Percentiles rank a stretch among this genome's conserved stretches.
Evolutionary conservation across 2,797 vertebrate genomes (phyloP).

Genomic region (Cichlasoma orientale): DNA sequence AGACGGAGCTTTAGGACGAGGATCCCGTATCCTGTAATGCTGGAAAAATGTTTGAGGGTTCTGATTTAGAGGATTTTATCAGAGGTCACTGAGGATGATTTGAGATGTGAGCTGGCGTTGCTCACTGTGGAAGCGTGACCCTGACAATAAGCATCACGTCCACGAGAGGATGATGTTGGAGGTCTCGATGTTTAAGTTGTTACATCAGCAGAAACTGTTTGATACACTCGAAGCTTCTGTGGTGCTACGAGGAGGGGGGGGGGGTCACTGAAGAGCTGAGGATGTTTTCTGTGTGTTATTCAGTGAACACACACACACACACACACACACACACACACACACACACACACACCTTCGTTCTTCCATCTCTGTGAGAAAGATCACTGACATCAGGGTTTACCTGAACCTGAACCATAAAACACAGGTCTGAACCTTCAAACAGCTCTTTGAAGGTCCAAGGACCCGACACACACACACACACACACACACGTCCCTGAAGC

Average conservation of each 20-base stretch:
- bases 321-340: neutral
- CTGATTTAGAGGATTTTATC: neutral
- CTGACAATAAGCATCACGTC: neutral
- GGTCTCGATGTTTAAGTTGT: neutral
- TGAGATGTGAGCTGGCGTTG: too few relatives aligned
- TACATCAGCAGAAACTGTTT: neutral
- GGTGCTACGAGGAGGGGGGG: neutral
- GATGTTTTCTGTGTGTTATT: neutral
- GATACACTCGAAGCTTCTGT: neutral
- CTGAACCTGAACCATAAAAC: neutral
- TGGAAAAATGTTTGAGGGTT: neutral
- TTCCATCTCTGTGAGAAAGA: neutral
- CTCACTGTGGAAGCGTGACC: neutral
- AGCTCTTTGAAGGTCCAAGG: neutral
- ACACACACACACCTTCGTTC: neutral
- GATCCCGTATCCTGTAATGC: neutral
- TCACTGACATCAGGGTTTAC: neutral
- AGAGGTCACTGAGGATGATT: neutral
- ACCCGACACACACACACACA: neutral
- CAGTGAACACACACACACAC: neutral
- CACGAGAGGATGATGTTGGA: neutral
- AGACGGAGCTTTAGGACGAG: neutral
- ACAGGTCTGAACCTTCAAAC: neutral
- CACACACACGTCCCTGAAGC: neutral
- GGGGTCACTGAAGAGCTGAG: neutral